Percentiles rank a stretch among this genome's conserved stretches.
These are phyloP conservation scores for Chymomyza procnemis DNA, from an alignment of 2,888 invertebrate species.

Conservation along the genomic window DNA sequence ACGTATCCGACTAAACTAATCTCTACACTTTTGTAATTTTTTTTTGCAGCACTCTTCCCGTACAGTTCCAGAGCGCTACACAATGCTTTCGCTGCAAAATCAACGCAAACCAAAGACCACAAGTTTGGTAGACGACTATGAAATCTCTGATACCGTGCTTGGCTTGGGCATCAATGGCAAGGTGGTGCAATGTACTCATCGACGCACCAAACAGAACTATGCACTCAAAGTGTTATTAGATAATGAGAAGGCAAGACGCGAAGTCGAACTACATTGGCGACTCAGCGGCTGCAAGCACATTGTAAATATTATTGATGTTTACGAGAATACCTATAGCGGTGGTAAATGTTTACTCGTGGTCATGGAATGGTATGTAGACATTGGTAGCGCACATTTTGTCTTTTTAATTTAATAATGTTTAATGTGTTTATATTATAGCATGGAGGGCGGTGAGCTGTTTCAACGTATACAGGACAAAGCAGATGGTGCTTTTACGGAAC, in stretches of 20 bases:
- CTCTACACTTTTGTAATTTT: neutral
- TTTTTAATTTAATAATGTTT: neutral
- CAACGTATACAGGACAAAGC: conserved; percentile 95
- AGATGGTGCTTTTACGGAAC: conserved; percentile 97
- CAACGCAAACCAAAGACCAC: conserved; percentile 83
- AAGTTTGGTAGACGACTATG: conserved; percentile 92
- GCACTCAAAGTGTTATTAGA: conserved; percentile 96
- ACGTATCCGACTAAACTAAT: neutral
- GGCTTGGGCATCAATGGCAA: conserved; percentile 99
- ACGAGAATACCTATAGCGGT: conserved; percentile 96
- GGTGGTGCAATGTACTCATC: conserved; percentile 95
- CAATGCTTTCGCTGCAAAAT: conserved; percentile 64
- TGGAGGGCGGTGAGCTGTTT: conserved; percentile 99
- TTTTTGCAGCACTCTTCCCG: neutral
- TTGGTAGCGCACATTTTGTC: neutral
- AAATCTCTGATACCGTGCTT: conserved; percentile 93
- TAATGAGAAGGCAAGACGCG: conserved; percentile 93
- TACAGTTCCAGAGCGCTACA: conserved; percentile 1
- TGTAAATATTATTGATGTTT: conserved; percentile 93
- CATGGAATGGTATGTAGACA: conserved; percentile 95
- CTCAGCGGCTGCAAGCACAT: conserved; percentile 95
- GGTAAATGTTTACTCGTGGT: conserved; percentile 95
- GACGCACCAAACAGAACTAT: conserved; percentile 86
- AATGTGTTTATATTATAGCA: conserved; percentile 79
- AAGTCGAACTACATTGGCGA: conserved; percentile 97